Evolutionary conservation across 64 coral and sea anemone genomes (phyloP).

Genomic region (Montipora efflorescens): DNA sequence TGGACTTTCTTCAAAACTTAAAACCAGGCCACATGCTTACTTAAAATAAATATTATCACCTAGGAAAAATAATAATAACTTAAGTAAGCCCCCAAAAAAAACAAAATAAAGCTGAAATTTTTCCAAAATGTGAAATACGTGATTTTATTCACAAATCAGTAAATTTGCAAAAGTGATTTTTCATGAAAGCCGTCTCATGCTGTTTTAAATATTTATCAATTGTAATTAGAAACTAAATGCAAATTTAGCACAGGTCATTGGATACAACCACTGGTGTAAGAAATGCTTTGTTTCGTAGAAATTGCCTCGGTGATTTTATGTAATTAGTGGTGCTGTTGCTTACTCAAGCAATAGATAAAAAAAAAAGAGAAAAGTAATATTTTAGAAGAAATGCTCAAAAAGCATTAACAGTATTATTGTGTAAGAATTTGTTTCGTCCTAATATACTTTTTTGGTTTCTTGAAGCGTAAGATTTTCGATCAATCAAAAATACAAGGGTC

Average conservation of each 20-base stretch:
- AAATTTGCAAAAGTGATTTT: not conserved
- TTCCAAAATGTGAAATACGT: not conserved
- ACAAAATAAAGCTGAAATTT: not conserved
- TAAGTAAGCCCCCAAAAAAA: not conserved
- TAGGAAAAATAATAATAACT: not conserved
- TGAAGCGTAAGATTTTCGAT: not conserved
- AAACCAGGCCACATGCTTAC: slow-evolving; percentile 12
- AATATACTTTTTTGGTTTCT: not conserved
- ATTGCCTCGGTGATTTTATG: not conserved
- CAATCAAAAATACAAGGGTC: slow-evolving; percentile 26
- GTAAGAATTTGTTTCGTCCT: not conserved
- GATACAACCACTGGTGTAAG: slow-evolving; percentile 13
- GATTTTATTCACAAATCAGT: not conserved
- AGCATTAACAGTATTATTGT: slow-evolving; percentile 25
- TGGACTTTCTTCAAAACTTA: not conserved
- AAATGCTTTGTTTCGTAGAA: not conserved
- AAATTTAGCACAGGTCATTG: slow-evolving; percentile 44
- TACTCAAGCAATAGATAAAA: not conserved
- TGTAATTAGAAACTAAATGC: slow-evolving; percentile 28
- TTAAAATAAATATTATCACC: not conserved
- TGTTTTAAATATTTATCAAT: slow-evolving; percentile 49
- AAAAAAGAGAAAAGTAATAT: not conserved
- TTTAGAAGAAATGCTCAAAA: too few species aligned
- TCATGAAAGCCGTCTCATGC: slow-evolving; percentile 1
- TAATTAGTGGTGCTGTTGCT: not conserved